A percentile compares a stretch with the other conserved stretches of the same genome.
phyloP scores from a whole-genome alignment of 2,888 invertebrate species.

The Oegoconia quadripuncta region DNA sequence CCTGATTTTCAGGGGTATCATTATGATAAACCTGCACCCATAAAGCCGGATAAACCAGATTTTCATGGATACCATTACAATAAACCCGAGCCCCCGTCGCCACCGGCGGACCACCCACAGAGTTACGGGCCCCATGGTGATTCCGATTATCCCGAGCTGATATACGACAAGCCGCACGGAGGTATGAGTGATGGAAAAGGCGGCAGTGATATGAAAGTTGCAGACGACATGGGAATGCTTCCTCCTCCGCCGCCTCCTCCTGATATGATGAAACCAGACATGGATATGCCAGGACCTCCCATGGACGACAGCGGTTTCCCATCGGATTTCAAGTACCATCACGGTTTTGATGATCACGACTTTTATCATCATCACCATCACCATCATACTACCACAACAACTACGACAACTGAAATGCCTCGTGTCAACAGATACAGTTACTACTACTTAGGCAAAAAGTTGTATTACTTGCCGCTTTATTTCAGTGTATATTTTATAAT shows the following conservation, averaged over 20 bases:
- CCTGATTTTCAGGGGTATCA: constrained; percentile 39
- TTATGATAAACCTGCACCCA: constrained; percentile 26
- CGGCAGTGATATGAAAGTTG: constrained; percentile 34
- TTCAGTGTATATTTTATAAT: constrained; percentile 86
- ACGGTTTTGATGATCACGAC: constrained; percentile 56
- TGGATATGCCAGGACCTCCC: constrained; percentile 33
- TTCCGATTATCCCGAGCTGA: constrained; percentile 55
- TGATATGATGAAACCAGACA: constrained; percentile 40
- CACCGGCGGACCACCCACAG: constrained; percentile 20
- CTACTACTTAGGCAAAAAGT: constrained; percentile 85
- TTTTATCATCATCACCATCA: constrained; percentile 55
- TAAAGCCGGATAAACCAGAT: constrained; percentile 22
- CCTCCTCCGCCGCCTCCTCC: constrained; percentile 54
- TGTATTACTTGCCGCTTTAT: constrained; percentile 87
- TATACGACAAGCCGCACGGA: constrained; percentile 51
- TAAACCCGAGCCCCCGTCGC: constrained; percentile 43
- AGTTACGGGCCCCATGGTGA: constrained; percentile 49
- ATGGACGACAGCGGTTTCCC: constrained; percentile 63
- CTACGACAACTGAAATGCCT: constrained; percentile 73
- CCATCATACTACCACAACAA: constrained; percentile 56
- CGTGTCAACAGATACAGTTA: constrained; percentile 84
- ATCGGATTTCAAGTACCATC: constrained; percentile 66
- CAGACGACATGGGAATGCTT: constrained; percentile 49
- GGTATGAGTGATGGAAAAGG: constrained; percentile 29
- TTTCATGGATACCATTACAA: constrained; percentile 17